Conservation (phyloP, 2,888 invertebrate genomes). For the Orthonychiurus folsomi region DNA sequence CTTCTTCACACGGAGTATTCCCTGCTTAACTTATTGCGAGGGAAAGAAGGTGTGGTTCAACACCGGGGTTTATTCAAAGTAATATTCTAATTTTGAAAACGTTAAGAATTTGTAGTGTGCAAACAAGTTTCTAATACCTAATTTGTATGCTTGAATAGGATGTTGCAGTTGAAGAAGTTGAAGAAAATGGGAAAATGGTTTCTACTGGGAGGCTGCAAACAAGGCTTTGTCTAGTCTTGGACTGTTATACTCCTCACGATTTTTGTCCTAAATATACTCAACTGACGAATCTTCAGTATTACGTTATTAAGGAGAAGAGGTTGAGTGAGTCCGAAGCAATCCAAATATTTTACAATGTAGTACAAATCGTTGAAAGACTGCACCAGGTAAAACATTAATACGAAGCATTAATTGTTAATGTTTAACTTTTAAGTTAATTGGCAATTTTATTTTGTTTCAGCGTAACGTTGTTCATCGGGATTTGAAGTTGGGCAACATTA, state of each 20-base stretch:
- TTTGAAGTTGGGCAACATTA: slow-evolving; percentile 66
- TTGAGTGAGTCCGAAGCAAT: slow-evolving; percentile 64
- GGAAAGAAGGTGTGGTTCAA: slow-evolving; percentile 64
- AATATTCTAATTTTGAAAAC: slow-evolving; percentile 27
- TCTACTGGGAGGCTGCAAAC: slow-evolving; percentile 54
- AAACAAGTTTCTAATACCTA: neutral
- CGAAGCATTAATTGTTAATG: neutral
- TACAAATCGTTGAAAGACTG: slow-evolving; percentile 61
- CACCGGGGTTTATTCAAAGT: slow-evolving; percentile 70
- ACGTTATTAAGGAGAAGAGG: slow-evolving; percentile 66
- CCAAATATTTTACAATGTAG: slow-evolving; percentile 63
- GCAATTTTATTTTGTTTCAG: slow-evolving; percentile 45
- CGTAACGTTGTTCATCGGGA: slow-evolving; percentile 69
- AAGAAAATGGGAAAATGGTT: slow-evolving; percentile 48
- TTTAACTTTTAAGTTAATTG: no score
- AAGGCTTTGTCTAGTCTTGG: slow-evolving; percentile 61
- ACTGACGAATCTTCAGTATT: slow-evolving; percentile 61
- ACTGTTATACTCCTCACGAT: slow-evolving; percentile 63
- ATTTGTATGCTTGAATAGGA: no score
- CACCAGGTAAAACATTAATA: slow-evolving; percentile 52
- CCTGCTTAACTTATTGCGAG: slow-evolving; percentile 57
- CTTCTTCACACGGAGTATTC: slow-evolving; percentile 67
- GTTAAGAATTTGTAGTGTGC: neutral
- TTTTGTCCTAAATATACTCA: slow-evolving; percentile 51
- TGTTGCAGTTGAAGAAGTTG: slow-evolving; percentile 57